phyloP scores from a whole-genome alignment of 2,113 vertebrate genomes.

The Neoarius graeffei region DNA sequence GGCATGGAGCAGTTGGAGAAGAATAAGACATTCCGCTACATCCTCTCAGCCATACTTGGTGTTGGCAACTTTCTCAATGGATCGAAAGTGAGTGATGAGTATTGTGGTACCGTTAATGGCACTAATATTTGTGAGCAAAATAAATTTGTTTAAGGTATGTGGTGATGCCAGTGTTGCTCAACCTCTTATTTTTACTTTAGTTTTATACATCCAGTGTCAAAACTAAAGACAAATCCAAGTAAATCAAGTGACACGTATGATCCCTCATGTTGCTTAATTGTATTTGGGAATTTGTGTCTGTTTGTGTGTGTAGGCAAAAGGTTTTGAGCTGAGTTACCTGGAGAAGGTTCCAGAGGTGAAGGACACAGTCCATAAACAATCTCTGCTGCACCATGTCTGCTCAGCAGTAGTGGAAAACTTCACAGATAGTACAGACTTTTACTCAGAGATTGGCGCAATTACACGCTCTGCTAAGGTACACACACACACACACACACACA shows the following conservation, averaged over 20 bases:
- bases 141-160: not conserved
- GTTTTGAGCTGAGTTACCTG: slow-evolving; percentile 96
- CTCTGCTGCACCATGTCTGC: slow-evolving; percentile 90
- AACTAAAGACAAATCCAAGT: not conserved
- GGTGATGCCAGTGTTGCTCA: not conserved
- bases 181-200: not conserved
- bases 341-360: slow-evolving; percentile 98
- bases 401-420: slow-evolving; percentile 92
- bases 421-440: slow-evolving; percentile 92
- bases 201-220: not conserved
- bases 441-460: slow-evolving; percentile 93
- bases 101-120: too few relatives aligned
- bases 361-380: slow-evolving; percentile 97
- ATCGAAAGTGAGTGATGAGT: slow-evolving; percentile 81
- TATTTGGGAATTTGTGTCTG: not conserved
- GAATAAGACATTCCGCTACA: slow-evolving; percentile 91
- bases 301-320: slow-evolving; percentile 82
- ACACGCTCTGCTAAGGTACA: slow-evolving; percentile 93
- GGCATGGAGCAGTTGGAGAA: slow-evolving; percentile 98
- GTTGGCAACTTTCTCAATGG: slow-evolving; percentile 97
- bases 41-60: slow-evolving; percentile 89
- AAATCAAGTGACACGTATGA: not conserved
- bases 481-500: not conserved
- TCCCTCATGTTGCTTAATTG: not conserved
- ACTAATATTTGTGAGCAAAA: not conserved